Evolutionary conservation across 2,113 vertebrate species (phyloP).

Genomic region (Gymnarchus niloticus): DNA sequence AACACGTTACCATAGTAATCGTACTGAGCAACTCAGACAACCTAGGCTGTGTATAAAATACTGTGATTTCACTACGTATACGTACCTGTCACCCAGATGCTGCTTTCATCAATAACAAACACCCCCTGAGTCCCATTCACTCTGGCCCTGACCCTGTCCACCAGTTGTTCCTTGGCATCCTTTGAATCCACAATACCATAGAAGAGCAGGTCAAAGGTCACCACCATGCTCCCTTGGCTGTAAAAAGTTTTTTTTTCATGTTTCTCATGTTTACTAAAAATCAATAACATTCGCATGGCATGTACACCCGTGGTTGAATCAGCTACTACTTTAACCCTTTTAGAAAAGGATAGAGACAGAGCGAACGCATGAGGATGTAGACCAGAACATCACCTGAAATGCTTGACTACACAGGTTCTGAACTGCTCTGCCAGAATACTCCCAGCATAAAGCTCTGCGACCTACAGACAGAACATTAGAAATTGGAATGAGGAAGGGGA

Average conservation of each 20-base stretch:
- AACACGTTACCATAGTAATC: too few relatives aligned
- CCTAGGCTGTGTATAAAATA: too few relatives aligned
- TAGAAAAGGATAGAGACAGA: background rate
- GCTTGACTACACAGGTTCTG: conserved; percentile 43
- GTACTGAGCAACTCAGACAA: background rate
- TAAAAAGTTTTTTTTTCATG: background rate
- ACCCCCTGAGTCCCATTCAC: background rate
- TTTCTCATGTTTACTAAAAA: too few relatives aligned
- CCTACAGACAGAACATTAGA: background rate
- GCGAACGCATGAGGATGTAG: background rate
- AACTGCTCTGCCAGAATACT: conserved; percentile 38
- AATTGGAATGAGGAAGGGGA: background rate
- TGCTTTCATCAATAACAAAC: conserved; percentile 47
- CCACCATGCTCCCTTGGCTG: conserved; percentile 57
- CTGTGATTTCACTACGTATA: background rate
- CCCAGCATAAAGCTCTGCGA: conserved; percentile 41
- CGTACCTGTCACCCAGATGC: conserved; percentile 50
- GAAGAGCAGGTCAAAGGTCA: conserved; percentile 54
- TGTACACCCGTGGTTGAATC: background rate
- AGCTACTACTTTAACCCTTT: too few relatives aligned
- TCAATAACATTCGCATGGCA: background rate
- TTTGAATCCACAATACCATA: conserved; percentile 19
- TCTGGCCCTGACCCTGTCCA: conserved; percentile 39
- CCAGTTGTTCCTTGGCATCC: conserved; percentile 40
- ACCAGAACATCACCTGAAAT: conserved; percentile 52